Evolutionary conservation across 2,797 vertebrate species (phyloP).

Genomic region (Anguilla marmorata): DNA sequence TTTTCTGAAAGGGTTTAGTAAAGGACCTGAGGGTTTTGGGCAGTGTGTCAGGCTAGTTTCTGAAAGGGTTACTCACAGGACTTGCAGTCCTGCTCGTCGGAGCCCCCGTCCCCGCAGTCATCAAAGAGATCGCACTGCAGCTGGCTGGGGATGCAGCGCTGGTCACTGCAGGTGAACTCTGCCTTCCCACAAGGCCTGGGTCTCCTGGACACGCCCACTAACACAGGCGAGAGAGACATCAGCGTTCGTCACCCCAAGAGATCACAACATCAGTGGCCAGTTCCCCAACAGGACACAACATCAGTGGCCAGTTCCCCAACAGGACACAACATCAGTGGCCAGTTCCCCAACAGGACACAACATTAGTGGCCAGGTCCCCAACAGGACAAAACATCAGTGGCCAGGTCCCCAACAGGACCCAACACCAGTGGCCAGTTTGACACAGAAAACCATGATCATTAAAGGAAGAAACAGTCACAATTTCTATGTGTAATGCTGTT

Average conservation of each 20-base stretch:
- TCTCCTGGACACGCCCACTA: slow-evolving; percentile 78
- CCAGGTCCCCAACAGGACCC: no score
- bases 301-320: no score
- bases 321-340: no score
- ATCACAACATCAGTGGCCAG: background rate
- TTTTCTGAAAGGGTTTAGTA: background rate
- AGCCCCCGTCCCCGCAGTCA: slow-evolving; percentile 91
- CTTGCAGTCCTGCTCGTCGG: slow-evolving; percentile 91
- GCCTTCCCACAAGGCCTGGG: slow-evolving; percentile 89
- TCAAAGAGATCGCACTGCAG: slow-evolving; percentile 90
- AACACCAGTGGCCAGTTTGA: no score
- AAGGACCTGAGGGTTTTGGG: background rate
- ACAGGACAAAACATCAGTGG: no score
- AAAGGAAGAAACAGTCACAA: slow-evolving; percentile 9
- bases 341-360: no score
- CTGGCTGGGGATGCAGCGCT: slow-evolving; percentile 82
- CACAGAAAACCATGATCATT: no score
- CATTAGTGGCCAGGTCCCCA: no score
- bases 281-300: background rate
- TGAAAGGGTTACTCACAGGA: slow-evolving; percentile 75
- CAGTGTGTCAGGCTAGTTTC: background rate
- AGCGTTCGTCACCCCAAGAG: background rate
- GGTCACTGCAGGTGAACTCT: slow-evolving; percentile 89
- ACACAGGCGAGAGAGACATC: slow-evolving; percentile 39
- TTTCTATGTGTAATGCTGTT: background rate